Base-by-base conservation (phyloP, 30 jellyfish, hydroid and myxozoan genomes). In the Aurelia sp. region DNA sequence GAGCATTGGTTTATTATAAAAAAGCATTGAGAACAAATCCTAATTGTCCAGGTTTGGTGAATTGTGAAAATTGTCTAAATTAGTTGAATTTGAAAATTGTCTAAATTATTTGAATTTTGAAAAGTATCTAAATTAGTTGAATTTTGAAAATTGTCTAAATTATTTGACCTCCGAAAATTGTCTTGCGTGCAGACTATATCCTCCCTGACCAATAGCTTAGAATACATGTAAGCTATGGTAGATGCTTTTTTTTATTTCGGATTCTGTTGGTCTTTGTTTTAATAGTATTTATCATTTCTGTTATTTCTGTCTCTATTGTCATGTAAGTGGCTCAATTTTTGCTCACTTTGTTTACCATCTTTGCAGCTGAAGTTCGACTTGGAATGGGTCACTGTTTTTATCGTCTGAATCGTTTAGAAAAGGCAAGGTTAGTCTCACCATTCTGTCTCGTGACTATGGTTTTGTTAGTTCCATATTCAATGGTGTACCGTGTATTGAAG, bases 361-460 rank as follows among this genome's bases (percentile, higher is more conserved):
- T 59, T 61, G 57, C 81, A 48, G 99, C 99, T 22, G 97, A 89
- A 51, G 97, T 94, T 5, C 97, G 99, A 33, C 91, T 94, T 52
- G 99, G 97, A 9, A 94, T 94, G 96, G 99, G 99, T 3, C 97
- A 89, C 62, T 94, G 99, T 60, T 94, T 90, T 84, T 89, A 70
- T 70, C 91, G 97, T 4, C 73, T 94, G 15, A 86, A 86, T 73
- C 90, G 97, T 24, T 69, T 84, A 65, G 97, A 94, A 67, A 94
- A 94, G 64, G 99, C 99, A 47, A 84, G 97, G 91, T 86, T 64
- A 3, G 38, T 12, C 2, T 6, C 7, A 13, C 61, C 41, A 12
- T n/a, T 69, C 11, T 13, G 10, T 16, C 19, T 20, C 10, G 6
- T 38, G 2, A 4, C 15, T 3, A 22, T 35, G 10, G 85, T 74